phyloP scores from a whole-genome alignment of 2,888 invertebrate species.

The Hypercompe scribonia region DNA sequence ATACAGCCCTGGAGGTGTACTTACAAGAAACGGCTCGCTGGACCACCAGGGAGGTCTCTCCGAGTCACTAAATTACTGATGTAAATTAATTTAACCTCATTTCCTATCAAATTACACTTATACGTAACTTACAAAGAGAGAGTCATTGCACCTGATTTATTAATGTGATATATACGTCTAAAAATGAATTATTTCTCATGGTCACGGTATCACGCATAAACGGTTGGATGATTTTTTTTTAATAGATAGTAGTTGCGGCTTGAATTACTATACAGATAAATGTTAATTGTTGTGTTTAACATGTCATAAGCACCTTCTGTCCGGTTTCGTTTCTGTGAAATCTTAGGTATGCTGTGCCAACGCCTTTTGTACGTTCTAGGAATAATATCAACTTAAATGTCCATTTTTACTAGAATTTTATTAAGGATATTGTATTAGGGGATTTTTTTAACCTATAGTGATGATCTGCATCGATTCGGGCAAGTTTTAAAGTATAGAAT shows the following conservation, averaged over 20 bases:
- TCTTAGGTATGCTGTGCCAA: slow-evolving; percentile 20
- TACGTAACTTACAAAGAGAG: neutral
- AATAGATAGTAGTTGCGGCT: too few relatives aligned
- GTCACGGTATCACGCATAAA: too few relatives aligned
- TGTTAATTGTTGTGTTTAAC: slow-evolving; percentile 37
- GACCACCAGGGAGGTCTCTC: too few relatives aligned
- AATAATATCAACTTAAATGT: slow-evolving; percentile 19
- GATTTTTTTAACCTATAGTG: slow-evolving; percentile 14
- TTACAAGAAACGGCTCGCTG: too few relatives aligned
- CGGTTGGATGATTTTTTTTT: too few relatives aligned
- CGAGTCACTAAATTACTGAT: too few relatives aligned
- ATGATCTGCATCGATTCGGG: slow-evolving; percentile 17
- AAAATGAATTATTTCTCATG: too few relatives aligned
- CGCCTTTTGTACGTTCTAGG: slow-evolving; percentile 32
- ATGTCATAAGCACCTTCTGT: slow-evolving; percentile 39
- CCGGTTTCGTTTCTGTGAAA: slow-evolving; percentile 46
- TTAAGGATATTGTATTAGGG: slow-evolving; percentile 18
- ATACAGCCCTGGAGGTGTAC: too few relatives aligned
- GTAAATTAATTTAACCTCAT: neutral
- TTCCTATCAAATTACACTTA: neutral
- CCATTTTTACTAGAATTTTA: slow-evolving; percentile 13
- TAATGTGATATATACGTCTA: neutral
- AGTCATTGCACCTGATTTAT: neutral
- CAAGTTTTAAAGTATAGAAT: neutral
- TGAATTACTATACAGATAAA: slow-evolving; percentile 16